phyloP scores from a whole-genome alignment of 2,113 vertebrate genomes.

The Barnardius zonarius region DNA sequence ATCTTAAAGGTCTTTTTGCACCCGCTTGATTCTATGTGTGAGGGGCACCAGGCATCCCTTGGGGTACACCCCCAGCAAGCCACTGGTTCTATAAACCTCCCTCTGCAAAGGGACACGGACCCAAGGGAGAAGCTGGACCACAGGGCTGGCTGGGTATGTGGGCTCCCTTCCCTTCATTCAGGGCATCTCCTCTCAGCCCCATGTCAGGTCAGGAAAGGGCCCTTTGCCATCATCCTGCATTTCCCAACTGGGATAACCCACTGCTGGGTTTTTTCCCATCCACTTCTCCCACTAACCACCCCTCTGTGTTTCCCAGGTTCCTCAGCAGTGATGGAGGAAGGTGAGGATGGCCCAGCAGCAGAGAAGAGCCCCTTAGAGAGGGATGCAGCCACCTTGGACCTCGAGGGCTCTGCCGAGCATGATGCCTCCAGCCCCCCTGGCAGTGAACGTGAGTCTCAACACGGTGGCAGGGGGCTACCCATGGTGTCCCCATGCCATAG shows the following conservation, averaged over 20 bases:
- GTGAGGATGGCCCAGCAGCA: constrained; percentile 73
- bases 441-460: constrained; percentile 76
- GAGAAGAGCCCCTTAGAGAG: constrained; percentile 76
- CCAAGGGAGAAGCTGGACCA: accelerated
- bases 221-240: not conserved
- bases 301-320: constrained; percentile 74
- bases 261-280: accelerated
- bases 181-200: not conserved
- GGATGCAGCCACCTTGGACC: constrained; percentile 77
- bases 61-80: not conserved
- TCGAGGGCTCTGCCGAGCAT: constrained; percentile 72
- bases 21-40: not conserved
- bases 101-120: not conserved
- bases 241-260: not conserved
- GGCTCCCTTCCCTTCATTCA: not conserved
- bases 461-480: not conserved
- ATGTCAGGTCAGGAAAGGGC: accelerated
- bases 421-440: constrained; percentile 74
- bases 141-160: too few relatives aligned
- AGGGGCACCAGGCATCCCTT: not conserved
- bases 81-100: accelerated
- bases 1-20: not conserved
- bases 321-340: constrained; percentile 84
- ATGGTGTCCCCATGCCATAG: accelerated
- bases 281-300: accelerated